Conservation (phyloP, 2,888 invertebrate genomes). For the Mesoligia furuncula region DNA sequence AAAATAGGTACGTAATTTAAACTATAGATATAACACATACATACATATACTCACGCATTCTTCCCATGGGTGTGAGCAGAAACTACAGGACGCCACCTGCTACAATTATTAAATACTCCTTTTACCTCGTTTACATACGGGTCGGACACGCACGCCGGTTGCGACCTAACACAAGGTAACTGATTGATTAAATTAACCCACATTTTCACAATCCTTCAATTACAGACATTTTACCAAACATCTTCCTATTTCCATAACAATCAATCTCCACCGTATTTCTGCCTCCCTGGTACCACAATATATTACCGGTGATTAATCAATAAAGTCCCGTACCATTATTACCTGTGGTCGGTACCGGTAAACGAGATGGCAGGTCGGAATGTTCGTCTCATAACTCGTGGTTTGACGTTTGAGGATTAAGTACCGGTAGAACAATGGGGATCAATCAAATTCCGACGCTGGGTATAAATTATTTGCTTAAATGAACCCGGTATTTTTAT, state of each 20-base stretch:
- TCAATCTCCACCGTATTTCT: slow-evolving; percentile 25
- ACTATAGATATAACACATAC: no score
- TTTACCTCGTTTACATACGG: no score
- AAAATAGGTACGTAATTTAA: no score
- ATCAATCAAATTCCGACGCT: slow-evolving; percentile 28
- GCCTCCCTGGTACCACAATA: slow-evolving; percentile 31
- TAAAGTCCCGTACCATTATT: slow-evolving; percentile 1
- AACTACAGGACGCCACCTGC: no score
- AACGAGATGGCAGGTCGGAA: slow-evolving; percentile 14
- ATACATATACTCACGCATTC: no score
- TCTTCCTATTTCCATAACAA: slow-evolving; percentile 15
- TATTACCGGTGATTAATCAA: slow-evolving; percentile 47
- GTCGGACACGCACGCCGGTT: no score
- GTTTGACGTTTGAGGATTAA: slow-evolving; percentile 27
- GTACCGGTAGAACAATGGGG: slow-evolving; percentile 7
- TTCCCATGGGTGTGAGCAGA: no score
- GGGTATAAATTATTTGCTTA: slow-evolving; percentile 10
- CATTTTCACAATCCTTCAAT: slow-evolving; percentile 2
- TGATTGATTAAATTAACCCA: neutral
- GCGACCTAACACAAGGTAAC: neutral
- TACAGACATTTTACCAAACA: slow-evolving; percentile 7
- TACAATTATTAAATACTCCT: no score
- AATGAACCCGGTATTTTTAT: no score
- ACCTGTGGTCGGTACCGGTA: neutral
- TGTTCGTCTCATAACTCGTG: slow-evolving; percentile 12